A percentile compares a stretch with the other conserved stretches of the same genome.
These are phyloP conservation scores for Hemiprocne comata DNA, from an alignment of 2,113 vertebrate species.

Conservation along the genomic window DNA sequence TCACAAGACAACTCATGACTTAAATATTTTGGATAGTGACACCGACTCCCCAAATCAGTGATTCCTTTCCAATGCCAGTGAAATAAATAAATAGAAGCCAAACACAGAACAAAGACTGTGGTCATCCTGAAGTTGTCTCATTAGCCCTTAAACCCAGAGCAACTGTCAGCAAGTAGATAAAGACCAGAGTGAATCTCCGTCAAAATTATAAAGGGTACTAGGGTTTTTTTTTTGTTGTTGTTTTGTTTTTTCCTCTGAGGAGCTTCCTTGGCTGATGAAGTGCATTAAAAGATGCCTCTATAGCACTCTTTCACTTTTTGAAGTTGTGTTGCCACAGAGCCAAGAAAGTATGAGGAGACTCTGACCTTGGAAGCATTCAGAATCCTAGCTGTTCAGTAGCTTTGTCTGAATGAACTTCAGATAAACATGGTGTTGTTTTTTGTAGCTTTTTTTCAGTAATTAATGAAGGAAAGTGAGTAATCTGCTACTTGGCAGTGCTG, in stretches of 20 bases:
- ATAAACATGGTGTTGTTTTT: background rate
- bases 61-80: background rate
- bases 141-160: background rate
- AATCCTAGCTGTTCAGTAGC: background rate
- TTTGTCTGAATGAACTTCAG: constrained; percentile 8
- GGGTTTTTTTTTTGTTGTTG: background rate
- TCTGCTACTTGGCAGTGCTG: background rate
- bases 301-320: background rate
- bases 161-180: background rate
- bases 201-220: background rate
- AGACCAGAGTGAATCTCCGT: background rate
- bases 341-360: background rate
- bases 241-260: background rate
- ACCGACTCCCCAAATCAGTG: accelerated
- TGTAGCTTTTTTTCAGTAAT: background rate
- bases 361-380: background rate
- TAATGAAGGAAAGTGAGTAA: constrained; percentile 44
- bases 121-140: background rate
- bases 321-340: background rate
- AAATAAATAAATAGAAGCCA: background rate
- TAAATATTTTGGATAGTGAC: background rate
- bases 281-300: background rate
- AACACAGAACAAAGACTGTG: background rate
- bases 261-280: background rate
- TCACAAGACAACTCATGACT: background rate